phyloP scores from a whole-genome alignment of 2,113 vertebrate species.

The Stictonetta naevosa region DNA sequence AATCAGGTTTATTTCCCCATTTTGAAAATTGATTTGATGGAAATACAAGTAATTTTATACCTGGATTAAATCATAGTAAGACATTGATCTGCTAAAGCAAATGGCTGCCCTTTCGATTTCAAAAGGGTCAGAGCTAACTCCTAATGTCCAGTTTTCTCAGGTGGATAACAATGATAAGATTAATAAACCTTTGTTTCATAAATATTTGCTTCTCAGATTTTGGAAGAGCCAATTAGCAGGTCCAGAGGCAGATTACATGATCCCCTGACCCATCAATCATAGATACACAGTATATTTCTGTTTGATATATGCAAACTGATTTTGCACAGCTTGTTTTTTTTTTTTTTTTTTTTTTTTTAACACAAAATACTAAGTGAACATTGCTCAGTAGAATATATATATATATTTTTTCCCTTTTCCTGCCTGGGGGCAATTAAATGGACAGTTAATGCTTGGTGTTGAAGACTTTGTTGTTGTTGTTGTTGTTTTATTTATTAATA shows the following conservation, averaged over 20 bases:
- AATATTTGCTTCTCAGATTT: background rate
- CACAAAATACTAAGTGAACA: background rate
- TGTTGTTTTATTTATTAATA: background rate
- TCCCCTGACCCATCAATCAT: background rate
- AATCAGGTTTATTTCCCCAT: background rate
- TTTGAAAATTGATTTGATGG: background rate
- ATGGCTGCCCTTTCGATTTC: background rate
- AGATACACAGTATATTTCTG: background rate
- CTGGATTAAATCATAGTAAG: background rate
- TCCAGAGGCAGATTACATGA: background rate
- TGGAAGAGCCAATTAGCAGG: background rate
- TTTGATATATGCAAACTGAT: background rate
- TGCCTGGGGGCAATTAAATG: background rate
- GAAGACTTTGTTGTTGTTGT: background rate
- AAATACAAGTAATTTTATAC: background rate
- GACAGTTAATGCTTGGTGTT: background rate
- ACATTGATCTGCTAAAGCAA: background rate
- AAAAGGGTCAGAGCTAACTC: background rate
- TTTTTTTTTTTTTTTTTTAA: too few species aligned
- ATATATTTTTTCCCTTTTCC: background rate
- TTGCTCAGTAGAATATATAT: background rate
- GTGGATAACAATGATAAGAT: background rate
- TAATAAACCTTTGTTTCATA: background rate
- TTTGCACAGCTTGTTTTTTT: too few species aligned
- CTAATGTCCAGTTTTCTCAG: background rate